Conservation (phyloP, 2,888 invertebrate genomes). For the Tupiocoris notatus region DNA sequence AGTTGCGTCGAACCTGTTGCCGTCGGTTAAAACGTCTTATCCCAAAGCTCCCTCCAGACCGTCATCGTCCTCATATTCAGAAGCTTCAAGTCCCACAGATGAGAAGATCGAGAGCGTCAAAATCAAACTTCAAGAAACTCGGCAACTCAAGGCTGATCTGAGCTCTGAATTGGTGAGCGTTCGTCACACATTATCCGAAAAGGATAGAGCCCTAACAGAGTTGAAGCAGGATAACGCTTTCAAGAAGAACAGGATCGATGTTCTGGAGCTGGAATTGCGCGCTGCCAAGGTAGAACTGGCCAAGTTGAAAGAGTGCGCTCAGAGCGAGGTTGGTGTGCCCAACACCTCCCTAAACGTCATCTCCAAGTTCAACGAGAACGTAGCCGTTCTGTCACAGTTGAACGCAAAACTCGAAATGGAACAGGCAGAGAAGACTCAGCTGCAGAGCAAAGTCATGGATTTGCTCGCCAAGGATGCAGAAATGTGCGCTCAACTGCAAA, state of each 20-base stretch:
- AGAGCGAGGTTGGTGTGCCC: not conserved
- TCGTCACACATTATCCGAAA: constrained; percentile 4
- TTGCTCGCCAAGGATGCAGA: constrained; percentile 27
- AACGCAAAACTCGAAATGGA: constrained; percentile 1
- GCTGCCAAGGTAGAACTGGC: constrained; percentile 25
- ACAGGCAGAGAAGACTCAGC: constrained; percentile 4
- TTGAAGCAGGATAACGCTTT: constrained; percentile 27
- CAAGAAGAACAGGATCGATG: constrained; percentile 29
- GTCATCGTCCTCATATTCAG: not conserved
- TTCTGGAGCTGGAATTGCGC: constrained; percentile 33
- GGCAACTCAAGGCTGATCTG: constrained; percentile 7
- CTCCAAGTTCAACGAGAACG: constrained; percentile 30
- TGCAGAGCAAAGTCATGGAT: constrained; percentile 26
- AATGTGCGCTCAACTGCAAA: constrained; percentile 17
- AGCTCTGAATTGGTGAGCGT: constrained; percentile 16
- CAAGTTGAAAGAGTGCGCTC: constrained; percentile 2
- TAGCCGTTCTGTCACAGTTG: not conserved
- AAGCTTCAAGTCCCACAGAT: not conserved
- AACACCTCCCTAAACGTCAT: not conserved
- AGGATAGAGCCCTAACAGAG: not conserved
- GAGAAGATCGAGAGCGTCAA: not conserved
- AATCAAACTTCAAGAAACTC: not conserved
- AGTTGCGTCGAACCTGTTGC: constrained; percentile 12
- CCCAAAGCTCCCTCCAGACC: not conserved
- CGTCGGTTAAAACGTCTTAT: not conserved